Evolutionary conservation across 2,888 invertebrate genomes (phyloP).

Genomic region (Axea sp.): DNA sequence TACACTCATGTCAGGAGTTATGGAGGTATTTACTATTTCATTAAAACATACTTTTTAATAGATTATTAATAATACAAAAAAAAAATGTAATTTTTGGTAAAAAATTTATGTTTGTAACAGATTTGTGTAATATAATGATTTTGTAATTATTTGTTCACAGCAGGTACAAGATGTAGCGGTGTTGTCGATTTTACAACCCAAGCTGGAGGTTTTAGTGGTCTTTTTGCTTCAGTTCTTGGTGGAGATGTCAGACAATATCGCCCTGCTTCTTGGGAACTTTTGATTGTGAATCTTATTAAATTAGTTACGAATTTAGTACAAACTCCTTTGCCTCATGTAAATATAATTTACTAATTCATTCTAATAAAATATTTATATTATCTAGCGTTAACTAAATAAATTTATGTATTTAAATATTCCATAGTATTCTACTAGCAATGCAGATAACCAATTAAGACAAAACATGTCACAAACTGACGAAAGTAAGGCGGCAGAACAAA

Average conservation of each 20-base stretch:
- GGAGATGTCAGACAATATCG: conserved; percentile 84
- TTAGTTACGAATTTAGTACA: conserved; percentile 84
- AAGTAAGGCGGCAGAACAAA: conserved; percentile 85
- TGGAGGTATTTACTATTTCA: conserved; percentile 69
- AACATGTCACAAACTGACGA: conserved; percentile 88
- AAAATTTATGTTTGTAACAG: background rate
- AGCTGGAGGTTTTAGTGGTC: conserved; percentile 85
- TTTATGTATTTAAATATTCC: background rate
- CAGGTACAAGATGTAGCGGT: conserved; percentile 77
- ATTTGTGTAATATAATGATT: background rate
- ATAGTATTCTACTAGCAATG: conserved; percentile 45
- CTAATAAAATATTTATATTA: too few relatives aligned
- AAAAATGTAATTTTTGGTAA: too few relatives aligned
- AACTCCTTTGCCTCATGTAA: conserved; percentile 82
- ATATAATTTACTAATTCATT: conserved; percentile 61
- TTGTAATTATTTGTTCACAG: conserved; percentile 57
- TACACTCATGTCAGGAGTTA: conserved; percentile 75
- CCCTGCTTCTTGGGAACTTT: conserved; percentile 85
- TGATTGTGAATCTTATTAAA: conserved; percentile 86
- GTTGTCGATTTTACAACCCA: conserved; percentile 78
- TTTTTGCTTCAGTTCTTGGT: conserved; percentile 87
- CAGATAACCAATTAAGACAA: conserved; percentile 68
- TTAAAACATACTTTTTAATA: too few relatives aligned
- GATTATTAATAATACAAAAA: too few relatives aligned
- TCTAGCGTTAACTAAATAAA: too few relatives aligned